These are phyloP conservation scores for Polylopha cassiicola DNA, from an alignment of 2,888 invertebrate genomes.

Conservation along the genomic window DNA sequence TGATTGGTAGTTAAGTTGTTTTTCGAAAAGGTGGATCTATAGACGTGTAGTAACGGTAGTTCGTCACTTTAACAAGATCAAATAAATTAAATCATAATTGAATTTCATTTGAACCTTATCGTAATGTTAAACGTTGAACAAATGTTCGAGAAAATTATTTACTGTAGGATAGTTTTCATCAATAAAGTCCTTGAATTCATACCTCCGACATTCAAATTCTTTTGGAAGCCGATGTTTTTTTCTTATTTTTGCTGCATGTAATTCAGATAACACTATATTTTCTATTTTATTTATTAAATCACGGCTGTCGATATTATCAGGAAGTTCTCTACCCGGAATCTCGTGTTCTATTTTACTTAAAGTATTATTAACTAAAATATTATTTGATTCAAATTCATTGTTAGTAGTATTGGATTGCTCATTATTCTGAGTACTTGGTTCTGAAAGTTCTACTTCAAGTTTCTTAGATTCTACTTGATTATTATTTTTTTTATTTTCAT, in stretches of 20 bases:
- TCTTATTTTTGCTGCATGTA: conserved; percentile 54
- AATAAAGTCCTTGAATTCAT: conserved; percentile 28
- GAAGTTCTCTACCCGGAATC: conserved; percentile 29
- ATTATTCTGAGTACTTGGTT: conserved; percentile 18
- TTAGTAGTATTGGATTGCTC: conserved; percentile 16
- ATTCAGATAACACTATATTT: conserved; percentile 39
- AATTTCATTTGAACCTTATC: too few species aligned
- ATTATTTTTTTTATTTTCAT: conserved; percentile 12
- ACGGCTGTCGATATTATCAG: conserved; percentile 31
- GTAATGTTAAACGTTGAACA: too few species aligned
- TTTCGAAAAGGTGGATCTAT: too few species aligned
- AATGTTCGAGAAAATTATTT: too few species aligned
- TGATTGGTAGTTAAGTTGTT: too few species aligned
- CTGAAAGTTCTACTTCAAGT: conserved; percentile 24
- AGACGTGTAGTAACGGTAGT: too few species aligned
- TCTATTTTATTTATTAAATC: conserved; percentile 38
- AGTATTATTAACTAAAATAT: conserved; percentile 8
- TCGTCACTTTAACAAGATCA: not conserved
- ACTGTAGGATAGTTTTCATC: too few species aligned
- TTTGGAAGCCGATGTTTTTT: conserved; percentile 47
- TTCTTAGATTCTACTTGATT: conserved; percentile 30
- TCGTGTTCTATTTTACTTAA: conserved; percentile 17
- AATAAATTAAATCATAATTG: conserved; percentile 3
- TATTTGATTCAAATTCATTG: conserved; percentile 4
- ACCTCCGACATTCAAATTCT: conserved; percentile 68